Evolutionary conservation across 2,113 vertebrate genomes (phyloP).

Genomic region (Uria aalge): DNA sequence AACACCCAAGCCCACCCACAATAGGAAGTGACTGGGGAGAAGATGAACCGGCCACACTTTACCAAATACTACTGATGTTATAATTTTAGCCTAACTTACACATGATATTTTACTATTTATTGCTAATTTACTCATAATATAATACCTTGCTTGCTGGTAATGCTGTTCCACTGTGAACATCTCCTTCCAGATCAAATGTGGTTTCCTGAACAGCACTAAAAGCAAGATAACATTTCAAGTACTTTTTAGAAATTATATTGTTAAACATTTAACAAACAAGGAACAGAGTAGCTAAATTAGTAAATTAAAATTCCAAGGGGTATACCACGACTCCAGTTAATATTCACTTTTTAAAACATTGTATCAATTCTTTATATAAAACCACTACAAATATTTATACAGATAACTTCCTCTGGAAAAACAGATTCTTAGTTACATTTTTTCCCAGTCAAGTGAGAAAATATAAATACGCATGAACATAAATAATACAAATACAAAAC

Average conservation of each 20-base stretch:
- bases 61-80: not conserved
- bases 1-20: not conserved
- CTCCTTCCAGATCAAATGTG: slow-evolving; percentile 93
- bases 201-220: slow-evolving; percentile 89
- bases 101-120: not conserved
- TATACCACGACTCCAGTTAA: not conserved
- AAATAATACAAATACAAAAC: not conserved
- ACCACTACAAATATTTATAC: not conserved
- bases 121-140: not conserved
- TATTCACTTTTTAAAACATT: not conserved
- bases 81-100: not conserved
- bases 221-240: not conserved
- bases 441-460: not conserved
- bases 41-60: not conserved
- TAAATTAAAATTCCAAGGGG: not conserved
- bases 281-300: not conserved
- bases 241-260: not conserved
- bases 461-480: not conserved
- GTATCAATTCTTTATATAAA: not conserved
- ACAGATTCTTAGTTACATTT: not conserved
- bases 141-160: slow-evolving; percentile 91
- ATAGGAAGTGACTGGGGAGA: not conserved
- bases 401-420: not conserved
- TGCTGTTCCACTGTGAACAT: slow-evolving; percentile 84
- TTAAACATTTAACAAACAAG: not conserved